Base-by-base conservation (phyloP, 1,140 invertebrate genomes). In the Limonius californicus region DNA sequence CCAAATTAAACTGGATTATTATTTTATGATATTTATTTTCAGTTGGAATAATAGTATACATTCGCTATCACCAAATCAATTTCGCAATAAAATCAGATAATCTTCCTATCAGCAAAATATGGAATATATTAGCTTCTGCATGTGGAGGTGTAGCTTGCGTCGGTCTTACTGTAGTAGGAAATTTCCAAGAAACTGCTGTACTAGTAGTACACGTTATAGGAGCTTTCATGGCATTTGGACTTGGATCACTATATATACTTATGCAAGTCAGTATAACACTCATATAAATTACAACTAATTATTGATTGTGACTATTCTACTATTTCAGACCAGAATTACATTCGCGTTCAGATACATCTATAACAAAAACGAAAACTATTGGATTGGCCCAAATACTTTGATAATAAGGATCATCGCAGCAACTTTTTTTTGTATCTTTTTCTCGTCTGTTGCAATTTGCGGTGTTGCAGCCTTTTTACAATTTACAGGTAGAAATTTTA, bases 11-110 rank as follows among this genome's bases (percentile, higher is more conserved):
- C n/a, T n/a, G n/a, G n/a, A n/a, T n/a, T n/a, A n/a, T n/a, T n/a
- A n/a, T n/a, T n/a, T n/a, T n/a, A n/a, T n/a, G n/a, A n/a, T n/a
- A 45, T 39, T 21, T 16, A 18, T 79, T 80, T 47, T 70, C 23
- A 82, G 80, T 82, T 68, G 71, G 66, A 8, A 65, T 80, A 39
- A 59, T 77, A 1, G 67, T 81, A 15, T 81, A 81, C 63, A 66
- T 81, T 32, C 73, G 80, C 63, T 81, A 79, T 61, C 74, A 70
- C 6, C 78, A 80, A 69, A 69, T 82, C 3, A 74, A 76, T 53
- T 76, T 80, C 58, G 72, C 75, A 18, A n/a, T 15, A 45, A 18
- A 4, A 4, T 65, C 70, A 12, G 64, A 54, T n/a, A 69, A 66
- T 35, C 54, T 69, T 18, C 20, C 12, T n/a, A 15, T 55, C 8